phyloP scores from a whole-genome alignment of 2,888 invertebrate genomes.

The Sarcophaga variegata region DNA sequence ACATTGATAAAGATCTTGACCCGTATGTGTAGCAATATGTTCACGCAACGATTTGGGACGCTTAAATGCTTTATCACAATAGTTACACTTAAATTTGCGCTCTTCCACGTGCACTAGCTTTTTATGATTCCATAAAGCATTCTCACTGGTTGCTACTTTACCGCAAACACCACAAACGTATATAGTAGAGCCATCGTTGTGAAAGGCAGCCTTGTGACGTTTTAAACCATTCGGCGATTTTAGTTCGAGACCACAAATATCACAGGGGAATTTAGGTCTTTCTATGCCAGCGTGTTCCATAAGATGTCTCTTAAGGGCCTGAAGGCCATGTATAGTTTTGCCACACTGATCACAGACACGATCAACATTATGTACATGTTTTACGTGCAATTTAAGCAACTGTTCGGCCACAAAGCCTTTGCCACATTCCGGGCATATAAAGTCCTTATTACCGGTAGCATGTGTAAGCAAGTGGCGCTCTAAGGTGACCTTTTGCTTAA shows the following conservation, averaged over 20 bases:
- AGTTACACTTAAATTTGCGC: conserved; percentile 71
- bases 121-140: conserved; percentile 72
- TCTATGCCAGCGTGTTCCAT: conserved; percentile 69
- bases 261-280: conserved; percentile 67
- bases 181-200: conserved; percentile 69
- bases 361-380: conserved; percentile 68
- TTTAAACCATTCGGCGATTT: conserved; percentile 69
- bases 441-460: conserved; percentile 63
- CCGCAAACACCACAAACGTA: conserved; percentile 73
- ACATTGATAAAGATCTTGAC: conserved; percentile 74
- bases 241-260: conserved; percentile 70
- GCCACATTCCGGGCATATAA: conserved; percentile 72
- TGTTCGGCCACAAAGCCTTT: conserved; percentile 68
- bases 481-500: conserved; percentile 65
- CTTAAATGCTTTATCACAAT: conserved; percentile 73
- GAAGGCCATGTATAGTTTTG: conserved; percentile 68
- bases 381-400: conserved; percentile 67
- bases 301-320: conserved; percentile 66
- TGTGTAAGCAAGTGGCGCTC: conserved; percentile 71
- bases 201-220: conserved; percentile 71
- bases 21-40: conserved; percentile 75
- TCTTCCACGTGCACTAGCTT: conserved; percentile 71
- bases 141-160: conserved; percentile 70
- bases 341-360: conserved; percentile 71
- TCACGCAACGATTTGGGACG: conserved; percentile 70